Evolutionary conservation across 1,140 invertebrate species (phyloP).

Genomic region (Rhagoletis zephyria): DNA sequence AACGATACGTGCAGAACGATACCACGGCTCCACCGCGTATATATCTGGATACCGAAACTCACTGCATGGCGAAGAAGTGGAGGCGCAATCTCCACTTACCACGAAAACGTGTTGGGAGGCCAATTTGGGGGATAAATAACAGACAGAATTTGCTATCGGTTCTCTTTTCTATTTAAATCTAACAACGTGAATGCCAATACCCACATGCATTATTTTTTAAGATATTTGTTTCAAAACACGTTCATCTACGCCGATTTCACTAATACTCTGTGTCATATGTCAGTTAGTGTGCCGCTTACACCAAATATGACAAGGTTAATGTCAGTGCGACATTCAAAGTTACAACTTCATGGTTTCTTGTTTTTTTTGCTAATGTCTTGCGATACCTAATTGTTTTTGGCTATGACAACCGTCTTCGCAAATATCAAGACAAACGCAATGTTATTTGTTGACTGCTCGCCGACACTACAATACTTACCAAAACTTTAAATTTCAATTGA

Average conservation of each 20-base stretch:
- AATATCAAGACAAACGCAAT: not conserved
- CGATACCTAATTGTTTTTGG: not conserved
- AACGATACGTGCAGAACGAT: too few species aligned
- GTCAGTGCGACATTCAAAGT: not conserved
- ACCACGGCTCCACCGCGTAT: too few species aligned
- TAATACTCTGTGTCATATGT: not conserved
- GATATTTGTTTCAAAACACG: not conserved
- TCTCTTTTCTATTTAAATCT: too few species aligned
- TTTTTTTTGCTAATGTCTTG: not conserved
- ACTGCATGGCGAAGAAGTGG: too few species aligned
- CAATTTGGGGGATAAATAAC: too few species aligned
- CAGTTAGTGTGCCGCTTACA: not conserved
- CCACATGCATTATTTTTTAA: not conserved
- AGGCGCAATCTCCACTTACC: too few species aligned
- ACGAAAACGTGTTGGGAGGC: too few species aligned
- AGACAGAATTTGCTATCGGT: too few species aligned
- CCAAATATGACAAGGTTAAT: constrained; percentile 12
- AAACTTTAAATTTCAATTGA: not conserved
- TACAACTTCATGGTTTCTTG: not conserved
- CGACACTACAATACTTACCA: not conserved
- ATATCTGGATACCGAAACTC: too few species aligned
- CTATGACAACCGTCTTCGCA: not conserved
- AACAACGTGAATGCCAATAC: not conserved
- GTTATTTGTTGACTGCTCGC: not conserved
- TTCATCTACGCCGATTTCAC: not conserved